Conservation (phyloP, 23 tunicate species). For the Botrylloides violaceus region DNA sequence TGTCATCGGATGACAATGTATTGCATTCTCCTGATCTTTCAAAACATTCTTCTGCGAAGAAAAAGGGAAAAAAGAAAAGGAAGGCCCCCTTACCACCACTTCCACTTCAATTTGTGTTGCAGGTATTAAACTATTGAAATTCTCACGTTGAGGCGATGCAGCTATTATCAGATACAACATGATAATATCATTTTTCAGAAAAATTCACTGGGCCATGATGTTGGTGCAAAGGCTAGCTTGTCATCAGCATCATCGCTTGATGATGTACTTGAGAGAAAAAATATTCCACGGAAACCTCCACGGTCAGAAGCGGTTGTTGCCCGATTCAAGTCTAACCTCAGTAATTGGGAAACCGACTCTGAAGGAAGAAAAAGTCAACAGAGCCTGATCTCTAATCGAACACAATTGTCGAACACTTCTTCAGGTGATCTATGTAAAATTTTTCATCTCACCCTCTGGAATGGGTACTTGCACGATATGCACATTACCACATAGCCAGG, state of each 20-base stretch:
- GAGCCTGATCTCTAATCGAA: constrained; percentile 8
- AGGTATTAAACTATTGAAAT: too few relatives aligned
- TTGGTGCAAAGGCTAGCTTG: constrained; percentile 33
- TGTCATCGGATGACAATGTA: constrained; percentile 40
- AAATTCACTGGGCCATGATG: too few relatives aligned
- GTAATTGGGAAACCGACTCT: not conserved
- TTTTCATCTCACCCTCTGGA: not conserved
- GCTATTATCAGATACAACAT: too few relatives aligned
- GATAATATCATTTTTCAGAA: too few relatives aligned
- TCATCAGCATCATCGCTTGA: constrained; percentile 71
- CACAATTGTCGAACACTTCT: constrained; percentile 18
- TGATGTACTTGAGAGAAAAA: constrained; percentile 30
- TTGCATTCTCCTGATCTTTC: not conserved
- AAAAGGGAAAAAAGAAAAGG: constrained; percentile 42
- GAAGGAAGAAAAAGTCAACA: constrained; percentile 22
- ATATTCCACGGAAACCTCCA: constrained; percentile 1
- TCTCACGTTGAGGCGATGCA: too few relatives aligned
- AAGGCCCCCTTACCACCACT: constrained; percentile 66
- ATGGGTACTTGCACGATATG: not conserved
- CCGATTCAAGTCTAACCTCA: not conserved
- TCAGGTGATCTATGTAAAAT: constrained; percentile 5
- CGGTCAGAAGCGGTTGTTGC: not conserved
- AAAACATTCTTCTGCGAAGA: not conserved
- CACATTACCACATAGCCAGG: too few relatives aligned
- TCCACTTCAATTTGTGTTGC: too few relatives aligned